phyloP scores from a whole-genome alignment of 2,888 invertebrate genomes.

The Callyntrura sp. region DNA sequence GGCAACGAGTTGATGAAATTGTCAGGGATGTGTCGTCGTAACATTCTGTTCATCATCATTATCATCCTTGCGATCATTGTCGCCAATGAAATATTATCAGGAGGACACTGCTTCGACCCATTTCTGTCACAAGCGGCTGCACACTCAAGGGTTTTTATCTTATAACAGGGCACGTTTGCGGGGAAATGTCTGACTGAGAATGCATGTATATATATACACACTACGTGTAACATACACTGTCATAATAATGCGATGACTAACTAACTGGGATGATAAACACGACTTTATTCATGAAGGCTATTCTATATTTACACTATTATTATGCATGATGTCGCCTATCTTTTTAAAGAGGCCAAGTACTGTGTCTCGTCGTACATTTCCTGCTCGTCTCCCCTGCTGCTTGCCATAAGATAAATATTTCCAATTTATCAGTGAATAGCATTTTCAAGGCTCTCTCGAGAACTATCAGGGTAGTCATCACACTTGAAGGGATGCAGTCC shows the following conservation, averaged over 20 bases:
- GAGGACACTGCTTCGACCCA: background rate
- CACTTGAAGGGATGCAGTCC: slow-evolving; percentile 53
- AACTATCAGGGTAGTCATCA: slow-evolving; percentile 57
- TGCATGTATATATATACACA: background rate
- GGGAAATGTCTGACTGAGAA: background rate
- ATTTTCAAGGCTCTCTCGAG: slow-evolving; percentile 51
- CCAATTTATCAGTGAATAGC: slow-evolving; percentile 52
- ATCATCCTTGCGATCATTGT: background rate
- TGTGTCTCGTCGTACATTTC: background rate
- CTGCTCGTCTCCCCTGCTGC: background rate
- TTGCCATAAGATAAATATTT: slow-evolving; percentile 53
- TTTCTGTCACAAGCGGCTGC: slow-evolving; percentile 6
- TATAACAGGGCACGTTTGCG: no score
- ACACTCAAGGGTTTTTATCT: slow-evolving; percentile 1
- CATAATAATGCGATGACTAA: background rate
- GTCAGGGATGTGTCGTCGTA: background rate
- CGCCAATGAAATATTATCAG: slow-evolving; percentile 30
- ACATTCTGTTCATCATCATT: background rate
- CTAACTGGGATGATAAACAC: background rate
- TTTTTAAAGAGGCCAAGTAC: slow-evolving; percentile 7
- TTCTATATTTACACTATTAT: background rate
- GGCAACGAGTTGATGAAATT: slow-evolving; percentile 19
- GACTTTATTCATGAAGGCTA: background rate
- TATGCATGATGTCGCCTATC: background rate
- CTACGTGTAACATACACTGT: background rate